Base-by-base conservation (phyloP, 2,797 vertebrate genomes). In the Phrynocephalus vlangalii region DNA sequence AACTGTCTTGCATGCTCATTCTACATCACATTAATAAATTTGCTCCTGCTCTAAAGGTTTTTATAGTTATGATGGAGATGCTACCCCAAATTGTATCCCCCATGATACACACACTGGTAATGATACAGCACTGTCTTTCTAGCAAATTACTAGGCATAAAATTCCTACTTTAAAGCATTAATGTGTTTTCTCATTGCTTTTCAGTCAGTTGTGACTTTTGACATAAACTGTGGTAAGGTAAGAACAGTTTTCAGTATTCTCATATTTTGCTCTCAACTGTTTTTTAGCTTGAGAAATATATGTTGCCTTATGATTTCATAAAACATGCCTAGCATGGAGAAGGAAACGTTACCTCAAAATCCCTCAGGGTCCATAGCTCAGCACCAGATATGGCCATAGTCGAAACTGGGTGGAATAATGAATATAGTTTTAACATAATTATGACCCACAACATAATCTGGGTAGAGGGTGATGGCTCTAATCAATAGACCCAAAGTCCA, bases 171-270 rank as follows among this genome's bases (percentile, higher is more conserved):
- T 33, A 33, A 82, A 68, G 15, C 30, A 13, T 9, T 63, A 81
- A 79, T 20, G 2, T 56, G 48, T 84, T 84, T 56, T 70, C 66
- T 60, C 7, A 71, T 81, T 83, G 50, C 22, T n/a, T 85, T 85
- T 76, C 79, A 88, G 79, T 77, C 87, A n/a, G 20, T 85, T 76
- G 28, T 88, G 24, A 70, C 83, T 77, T 26, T 77, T 18, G 52
- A 88, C 22, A 66, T 85, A 70, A 88, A 60, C 13, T 85, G 79
- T 85, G 79, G 48, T 18, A 70, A 88, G 71, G 79, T 88, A 70
- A 82, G 87, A 81, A 70, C 5, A 20, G 68, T 81, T 79, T 30
- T 87, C 38, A 66, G 6, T 87, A 66, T 79, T 86, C 48, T 16
- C 3, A 63, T 63, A 63, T 63, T 13, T 15, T 5, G 20, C 5